Percentiles rank a stretch among this genome's conserved stretches.
Evolutionary conservation across 1,140 invertebrate species (phyloP).

Genomic region (Drosophila arawakana): DNA sequence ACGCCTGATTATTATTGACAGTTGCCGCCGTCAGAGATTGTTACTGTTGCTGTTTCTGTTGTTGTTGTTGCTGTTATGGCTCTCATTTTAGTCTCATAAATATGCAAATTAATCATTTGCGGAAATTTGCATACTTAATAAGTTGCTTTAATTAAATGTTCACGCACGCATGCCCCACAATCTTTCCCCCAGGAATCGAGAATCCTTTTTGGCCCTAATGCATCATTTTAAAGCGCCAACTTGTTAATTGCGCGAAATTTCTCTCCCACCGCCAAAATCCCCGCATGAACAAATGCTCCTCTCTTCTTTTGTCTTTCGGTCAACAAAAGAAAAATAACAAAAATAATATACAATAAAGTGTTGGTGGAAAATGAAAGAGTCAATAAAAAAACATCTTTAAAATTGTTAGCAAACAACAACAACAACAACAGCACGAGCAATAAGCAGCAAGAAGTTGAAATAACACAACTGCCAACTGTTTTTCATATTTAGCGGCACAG

Average conservation of each 20-base stretch:
- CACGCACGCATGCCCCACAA: conserved; percentile 79
- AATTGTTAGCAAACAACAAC: conserved; percentile 21
- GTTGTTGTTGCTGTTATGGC: conserved; percentile 60
- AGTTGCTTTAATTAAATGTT: conserved; percentile 83
- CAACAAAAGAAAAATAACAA: not conserved
- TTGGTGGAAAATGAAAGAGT: conserved; percentile 26
- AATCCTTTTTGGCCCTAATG: conserved; percentile 66
- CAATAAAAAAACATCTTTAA: conserved; percentile 21
- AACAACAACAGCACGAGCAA: not conserved
- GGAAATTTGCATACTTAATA: conserved; percentile 82
- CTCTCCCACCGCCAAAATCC: not conserved
- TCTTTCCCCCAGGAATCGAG: conserved; percentile 72
- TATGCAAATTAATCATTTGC: conserved; percentile 83
- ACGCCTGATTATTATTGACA: conserved; percentile 77
- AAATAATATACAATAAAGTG: conserved; percentile 7
- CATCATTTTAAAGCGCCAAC: conserved; percentile 51
- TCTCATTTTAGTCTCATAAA: conserved; percentile 83
- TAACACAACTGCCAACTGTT: conserved; percentile 47
- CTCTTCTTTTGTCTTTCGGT: not conserved
- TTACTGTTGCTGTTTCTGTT: conserved; percentile 23
- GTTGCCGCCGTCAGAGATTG: conserved; percentile 61
- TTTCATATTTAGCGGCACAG: conserved; percentile 58
- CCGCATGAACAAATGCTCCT: not conserved
- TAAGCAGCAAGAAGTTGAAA: not conserved
- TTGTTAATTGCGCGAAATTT: conserved; percentile 58